Percentiles rank a stretch among this genome's conserved stretches.
These are phyloP conservation scores for Oreortyx pictus DNA, from an alignment of 2,797 vertebrate species.

Conservation along the genomic window DNA sequence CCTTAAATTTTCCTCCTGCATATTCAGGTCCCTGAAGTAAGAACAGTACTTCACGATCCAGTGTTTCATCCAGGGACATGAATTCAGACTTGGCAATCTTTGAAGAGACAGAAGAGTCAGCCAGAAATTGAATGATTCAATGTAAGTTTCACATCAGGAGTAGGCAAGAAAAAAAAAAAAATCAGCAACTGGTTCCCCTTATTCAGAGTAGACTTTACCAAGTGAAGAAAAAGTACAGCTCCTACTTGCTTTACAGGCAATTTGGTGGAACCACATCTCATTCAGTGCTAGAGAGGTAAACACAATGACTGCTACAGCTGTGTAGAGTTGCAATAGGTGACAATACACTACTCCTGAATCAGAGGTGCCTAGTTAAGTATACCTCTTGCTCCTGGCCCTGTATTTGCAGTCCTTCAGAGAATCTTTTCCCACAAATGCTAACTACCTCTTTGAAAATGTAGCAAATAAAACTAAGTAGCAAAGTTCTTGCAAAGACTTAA, in stretches of 20 bases:
- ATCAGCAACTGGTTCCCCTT: background rate
- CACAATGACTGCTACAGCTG: background rate
- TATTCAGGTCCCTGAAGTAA: constrained; percentile 84
- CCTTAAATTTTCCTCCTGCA: constrained; percentile 80
- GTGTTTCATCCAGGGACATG: constrained; percentile 76
- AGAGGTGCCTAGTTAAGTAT: background rate
- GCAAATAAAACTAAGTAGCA: background rate
- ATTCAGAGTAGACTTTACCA: background rate
- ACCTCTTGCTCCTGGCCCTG: background rate
- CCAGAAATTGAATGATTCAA: background rate
- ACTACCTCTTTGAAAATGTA: background rate
- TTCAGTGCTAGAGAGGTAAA: background rate
- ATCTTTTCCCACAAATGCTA: background rate
- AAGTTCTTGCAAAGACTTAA: accelerated
- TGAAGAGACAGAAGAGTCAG: background rate
- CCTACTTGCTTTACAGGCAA: background rate
- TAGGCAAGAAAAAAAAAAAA: background rate
- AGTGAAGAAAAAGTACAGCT: background rate
- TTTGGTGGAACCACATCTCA: background rate
- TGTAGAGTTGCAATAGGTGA: background rate
- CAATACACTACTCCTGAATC: background rate
- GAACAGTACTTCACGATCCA: constrained; percentile 85
- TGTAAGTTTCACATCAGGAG: background rate
- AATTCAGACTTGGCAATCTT: constrained; percentile 40
- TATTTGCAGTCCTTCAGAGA: background rate